Percentiles rank a stretch among this genome's conserved stretches.
Conservation (phyloP, 2,797 vertebrate genomes). For the Peromyscus eremicus region DNA sequence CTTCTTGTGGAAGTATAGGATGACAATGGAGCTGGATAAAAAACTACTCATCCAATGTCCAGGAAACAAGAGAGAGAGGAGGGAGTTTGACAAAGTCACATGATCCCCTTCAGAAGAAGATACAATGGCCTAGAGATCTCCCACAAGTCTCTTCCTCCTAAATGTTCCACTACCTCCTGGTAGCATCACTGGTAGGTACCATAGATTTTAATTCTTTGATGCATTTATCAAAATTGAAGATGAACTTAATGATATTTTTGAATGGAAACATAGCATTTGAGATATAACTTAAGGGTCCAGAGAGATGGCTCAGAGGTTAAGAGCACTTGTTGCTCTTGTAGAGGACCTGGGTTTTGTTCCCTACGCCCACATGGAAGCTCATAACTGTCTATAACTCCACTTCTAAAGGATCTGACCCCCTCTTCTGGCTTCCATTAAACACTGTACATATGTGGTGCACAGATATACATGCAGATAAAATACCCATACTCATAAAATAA, state of each 20-base stretch:
- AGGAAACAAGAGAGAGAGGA: background rate
- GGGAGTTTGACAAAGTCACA: background rate
- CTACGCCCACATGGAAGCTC: background rate
- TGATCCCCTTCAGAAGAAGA: background rate
- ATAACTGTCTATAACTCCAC: background rate
- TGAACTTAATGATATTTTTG: slow-evolving; percentile 40
- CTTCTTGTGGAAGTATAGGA: background rate
- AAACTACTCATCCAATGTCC: background rate
- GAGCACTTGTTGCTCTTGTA: background rate
- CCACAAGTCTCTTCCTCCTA: background rate
- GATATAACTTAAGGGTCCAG: background rate
- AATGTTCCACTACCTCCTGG: background rate
- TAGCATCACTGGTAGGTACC: background rate
- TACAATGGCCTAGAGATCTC: background rate
- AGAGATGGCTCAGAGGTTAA: background rate
- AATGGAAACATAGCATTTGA: background rate
- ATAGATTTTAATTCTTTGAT: slow-evolving; percentile 17
- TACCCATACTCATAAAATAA: background rate
- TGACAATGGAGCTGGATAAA: background rate
- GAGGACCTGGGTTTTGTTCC: background rate
- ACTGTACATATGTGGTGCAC: background rate
- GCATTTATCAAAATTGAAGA: slow-evolving; percentile 24
- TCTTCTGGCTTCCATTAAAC: background rate
- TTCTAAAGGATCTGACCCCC: background rate
- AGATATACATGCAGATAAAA: background rate